Percentiles rank a stretch among this genome's conserved stretches.
Evolutionary conservation across 2,113 vertebrate genomes (phyloP).

Genomic region (Mobula hypostoma): DNA sequence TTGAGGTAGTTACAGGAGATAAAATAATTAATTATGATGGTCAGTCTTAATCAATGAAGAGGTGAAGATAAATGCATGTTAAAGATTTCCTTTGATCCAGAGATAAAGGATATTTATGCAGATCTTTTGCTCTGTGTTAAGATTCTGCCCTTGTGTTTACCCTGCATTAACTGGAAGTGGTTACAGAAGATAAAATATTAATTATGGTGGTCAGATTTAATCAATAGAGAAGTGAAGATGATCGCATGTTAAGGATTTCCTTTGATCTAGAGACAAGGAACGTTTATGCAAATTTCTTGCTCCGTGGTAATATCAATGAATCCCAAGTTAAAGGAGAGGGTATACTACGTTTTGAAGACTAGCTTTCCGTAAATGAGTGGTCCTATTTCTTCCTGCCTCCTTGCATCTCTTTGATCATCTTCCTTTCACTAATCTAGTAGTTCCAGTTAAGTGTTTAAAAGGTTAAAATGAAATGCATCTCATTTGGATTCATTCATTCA

Average conservation of each 20-base stretch:
- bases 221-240: neutral
- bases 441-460: neutral
- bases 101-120: neutral
- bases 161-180: neutral
- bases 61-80: neutral
- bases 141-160: too few relatives aligned
- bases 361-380: neutral
- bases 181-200: neutral
- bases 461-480: neutral
- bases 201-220: neutral
- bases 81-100: neutral
- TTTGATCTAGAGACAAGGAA: neutral
- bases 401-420: neutral
- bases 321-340: neutral
- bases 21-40: neutral
- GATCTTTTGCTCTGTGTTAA: neutral
- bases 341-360: neutral
- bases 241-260: neutral
- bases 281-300: neutral
- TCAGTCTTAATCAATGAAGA: neutral
- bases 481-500: slow-evolving; percentile 8
- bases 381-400: neutral
- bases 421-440: neutral
- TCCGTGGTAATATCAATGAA: neutral
- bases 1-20: neutral